phyloP scores from a whole-genome alignment of 2,113 vertebrate species.

The Dissostichus mawsoni region DNA sequence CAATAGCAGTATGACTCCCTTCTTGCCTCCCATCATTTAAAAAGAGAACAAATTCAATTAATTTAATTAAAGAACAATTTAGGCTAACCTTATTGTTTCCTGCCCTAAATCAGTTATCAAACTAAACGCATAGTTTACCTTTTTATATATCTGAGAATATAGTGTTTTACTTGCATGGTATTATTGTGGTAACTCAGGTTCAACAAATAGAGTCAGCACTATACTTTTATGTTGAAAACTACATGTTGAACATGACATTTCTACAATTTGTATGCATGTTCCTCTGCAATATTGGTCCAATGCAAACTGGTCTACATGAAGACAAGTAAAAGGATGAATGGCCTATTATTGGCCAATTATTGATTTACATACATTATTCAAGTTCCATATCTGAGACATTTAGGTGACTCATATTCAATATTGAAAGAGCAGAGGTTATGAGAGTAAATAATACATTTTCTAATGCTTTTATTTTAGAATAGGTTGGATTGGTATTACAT shows the following conservation, averaged over 20 bases:
- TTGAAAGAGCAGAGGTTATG: not conserved
- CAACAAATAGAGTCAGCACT: not conserved
- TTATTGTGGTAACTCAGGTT: not conserved
- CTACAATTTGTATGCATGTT: not conserved
- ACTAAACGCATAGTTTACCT: not conserved
- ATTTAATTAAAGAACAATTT: not conserved
- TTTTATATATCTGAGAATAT: not conserved
- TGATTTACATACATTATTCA: not conserved
- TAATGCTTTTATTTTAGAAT: not conserved
- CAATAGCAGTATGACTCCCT: constrained; percentile 44
- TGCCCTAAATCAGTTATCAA: not conserved
- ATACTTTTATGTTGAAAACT: not conserved
- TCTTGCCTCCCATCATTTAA: constrained; percentile 24
- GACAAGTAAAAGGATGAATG: too few species aligned
- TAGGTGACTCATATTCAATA: not conserved
- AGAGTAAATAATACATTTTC: not conserved
- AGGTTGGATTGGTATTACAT: not conserved
- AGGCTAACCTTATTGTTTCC: not conserved
- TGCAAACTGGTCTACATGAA: not conserved
- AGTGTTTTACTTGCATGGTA: not conserved
- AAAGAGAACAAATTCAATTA: not conserved
- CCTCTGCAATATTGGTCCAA: not conserved
- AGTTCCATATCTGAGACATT: not conserved
- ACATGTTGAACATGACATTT: not conserved
- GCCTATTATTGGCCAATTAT: not conserved